phyloP scores from a whole-genome alignment of 1,140 invertebrate species.

The Orchesella cincta region DNA sequence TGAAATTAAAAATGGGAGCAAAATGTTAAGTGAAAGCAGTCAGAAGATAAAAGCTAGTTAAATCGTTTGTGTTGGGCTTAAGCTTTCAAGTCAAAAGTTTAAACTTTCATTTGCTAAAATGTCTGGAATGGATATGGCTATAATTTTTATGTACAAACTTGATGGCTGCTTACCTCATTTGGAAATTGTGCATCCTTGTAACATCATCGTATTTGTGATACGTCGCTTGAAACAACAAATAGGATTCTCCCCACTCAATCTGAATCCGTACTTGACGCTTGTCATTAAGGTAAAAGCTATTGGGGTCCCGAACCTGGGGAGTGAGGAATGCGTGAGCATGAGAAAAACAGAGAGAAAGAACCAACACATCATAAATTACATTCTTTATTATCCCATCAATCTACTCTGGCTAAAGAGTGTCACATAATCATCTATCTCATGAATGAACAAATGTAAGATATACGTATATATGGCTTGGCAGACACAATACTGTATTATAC shows the following conservation, averaged over 20 bases:
- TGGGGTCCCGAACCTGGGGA: slow-evolving; percentile 65
- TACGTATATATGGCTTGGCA: too few species aligned
- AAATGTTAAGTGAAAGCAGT: not conserved
- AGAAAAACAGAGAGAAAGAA: slow-evolving; percentile 19
- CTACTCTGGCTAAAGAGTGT: not conserved
- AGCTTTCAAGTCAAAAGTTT: too few species aligned
- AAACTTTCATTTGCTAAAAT: too few species aligned
- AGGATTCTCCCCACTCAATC: slow-evolving; percentile 82
- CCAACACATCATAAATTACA: slow-evolving; percentile 23
- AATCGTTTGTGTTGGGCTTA: not conserved
- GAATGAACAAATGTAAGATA: too few species aligned
- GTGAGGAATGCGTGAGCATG: not conserved
- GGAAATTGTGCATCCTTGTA: slow-evolving; percentile 77
- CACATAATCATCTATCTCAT: slow-evolving; percentile 14
- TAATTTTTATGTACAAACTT: too few species aligned
- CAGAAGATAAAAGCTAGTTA: not conserved
- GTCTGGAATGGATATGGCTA: too few species aligned
- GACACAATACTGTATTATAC: too few species aligned
- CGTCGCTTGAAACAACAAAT: slow-evolving; percentile 79
- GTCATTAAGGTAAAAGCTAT: slow-evolving; percentile 73
- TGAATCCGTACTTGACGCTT: slow-evolving; percentile 76
- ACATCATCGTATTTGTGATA: slow-evolving; percentile 87
- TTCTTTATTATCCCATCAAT: slow-evolving; percentile 17
- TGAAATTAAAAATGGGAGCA: slow-evolving; percentile 55
- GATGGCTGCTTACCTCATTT: slow-evolving; percentile 83